phyloP scores from a whole-genome alignment of 2,888 invertebrate genomes.

The Hypomecis punctinalis region DNA sequence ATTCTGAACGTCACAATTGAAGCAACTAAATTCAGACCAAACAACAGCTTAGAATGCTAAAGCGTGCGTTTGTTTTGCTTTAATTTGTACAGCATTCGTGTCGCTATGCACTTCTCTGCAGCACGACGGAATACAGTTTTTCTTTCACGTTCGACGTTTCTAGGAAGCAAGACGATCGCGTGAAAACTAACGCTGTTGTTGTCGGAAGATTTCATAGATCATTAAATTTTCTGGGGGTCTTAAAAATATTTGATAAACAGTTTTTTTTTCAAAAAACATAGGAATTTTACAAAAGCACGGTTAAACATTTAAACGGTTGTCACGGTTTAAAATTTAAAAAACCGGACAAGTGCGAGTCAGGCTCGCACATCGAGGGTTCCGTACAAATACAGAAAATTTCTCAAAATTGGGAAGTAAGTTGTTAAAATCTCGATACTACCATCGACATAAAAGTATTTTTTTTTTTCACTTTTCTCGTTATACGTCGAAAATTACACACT shows the following conservation, averaged over 20 bases:
- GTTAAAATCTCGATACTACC: too few relatives aligned
- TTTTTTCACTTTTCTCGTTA: too few relatives aligned
- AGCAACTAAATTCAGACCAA: conserved; percentile 15
- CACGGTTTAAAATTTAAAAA: too few relatives aligned
- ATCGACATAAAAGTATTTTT: too few relatives aligned
- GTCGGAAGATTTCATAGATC: conserved; percentile 54
- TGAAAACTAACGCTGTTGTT: conserved; percentile 49
- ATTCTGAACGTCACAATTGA: conserved; percentile 26
- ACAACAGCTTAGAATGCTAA: conserved; percentile 5
- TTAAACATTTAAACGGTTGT: too few relatives aligned
- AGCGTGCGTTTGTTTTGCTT: conserved; percentile 25
- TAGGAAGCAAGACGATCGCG: conserved; percentile 60
- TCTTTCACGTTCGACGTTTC: conserved; percentile 46
- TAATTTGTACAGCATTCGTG: conserved; percentile 38
- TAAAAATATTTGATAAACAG: too few relatives aligned
- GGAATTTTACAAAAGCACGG: not conserved
- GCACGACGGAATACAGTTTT: conserved; percentile 47
- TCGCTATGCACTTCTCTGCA: conserved; percentile 36
- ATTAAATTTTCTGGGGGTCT: conserved; percentile 1
- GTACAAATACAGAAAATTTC: too few relatives aligned
- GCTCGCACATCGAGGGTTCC: too few relatives aligned
- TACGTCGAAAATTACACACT: too few relatives aligned
- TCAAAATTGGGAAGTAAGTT: too few relatives aligned
- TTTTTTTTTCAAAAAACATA: too few relatives aligned
- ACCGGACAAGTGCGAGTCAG: too few relatives aligned